These are phyloP conservation scores for Halocaridina rubra DNA, from an alignment of 2,888 invertebrate genomes.

Conservation along the genomic window DNA sequence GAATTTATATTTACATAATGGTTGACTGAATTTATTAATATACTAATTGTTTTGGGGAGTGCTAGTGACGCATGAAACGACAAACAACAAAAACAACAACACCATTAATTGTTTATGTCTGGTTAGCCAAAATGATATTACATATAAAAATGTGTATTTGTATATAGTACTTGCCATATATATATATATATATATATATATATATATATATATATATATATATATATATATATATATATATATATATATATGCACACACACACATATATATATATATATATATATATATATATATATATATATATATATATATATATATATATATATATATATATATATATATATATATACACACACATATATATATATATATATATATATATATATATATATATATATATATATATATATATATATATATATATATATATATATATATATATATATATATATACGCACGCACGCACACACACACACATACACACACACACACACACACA, in stretches of 20 bases:
- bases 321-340: neutral
- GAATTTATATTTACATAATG: too few relatives aligned
- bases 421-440: neutral
- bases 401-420: neutral
- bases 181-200: neutral
- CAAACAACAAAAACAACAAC: too few relatives aligned
- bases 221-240: neutral
- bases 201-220: neutral
- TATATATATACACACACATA: neutral
- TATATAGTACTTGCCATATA: too few relatives aligned
- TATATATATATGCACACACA: neutral
- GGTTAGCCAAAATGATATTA: too few relatives aligned
- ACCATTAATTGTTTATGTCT: too few relatives aligned
- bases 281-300: conserved; percentile 13
- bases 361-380: neutral
- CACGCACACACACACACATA: neutral
- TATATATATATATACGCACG: conserved; percentile 4
- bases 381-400: neutral
- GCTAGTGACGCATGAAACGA: too few relatives aligned
- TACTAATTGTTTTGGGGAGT: too few relatives aligned
- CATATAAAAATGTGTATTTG: too few relatives aligned
- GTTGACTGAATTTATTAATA: too few relatives aligned
- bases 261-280: neutral
- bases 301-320: conserved; percentile 10
- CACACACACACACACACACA: neutral